A percentile compares a stretch with the other conserved stretches of the same genome.
These are phyloP conservation scores for Tragelaphus buxtoni DNA, from an alignment of 2,113 vertebrate species.

Conservation along the genomic window DNA sequence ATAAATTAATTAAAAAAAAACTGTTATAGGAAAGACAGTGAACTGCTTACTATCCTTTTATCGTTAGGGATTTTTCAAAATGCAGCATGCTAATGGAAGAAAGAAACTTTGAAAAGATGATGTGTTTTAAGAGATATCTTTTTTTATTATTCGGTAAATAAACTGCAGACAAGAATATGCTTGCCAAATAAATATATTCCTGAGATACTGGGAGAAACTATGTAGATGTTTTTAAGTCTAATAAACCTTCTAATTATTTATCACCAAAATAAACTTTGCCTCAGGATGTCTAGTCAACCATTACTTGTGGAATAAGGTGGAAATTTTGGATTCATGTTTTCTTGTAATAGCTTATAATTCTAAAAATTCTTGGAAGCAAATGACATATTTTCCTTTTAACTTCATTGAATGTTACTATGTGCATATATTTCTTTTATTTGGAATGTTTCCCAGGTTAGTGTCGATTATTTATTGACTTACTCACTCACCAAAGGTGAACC, in stretches of 20 bases:
- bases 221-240: slow-evolving; percentile 11
- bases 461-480: background rate
- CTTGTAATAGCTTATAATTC: background rate
- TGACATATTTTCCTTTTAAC: background rate
- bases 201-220: background rate
- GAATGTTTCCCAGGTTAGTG: background rate
- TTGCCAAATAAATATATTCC: background rate
- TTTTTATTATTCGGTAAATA: background rate
- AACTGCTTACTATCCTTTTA: background rate
- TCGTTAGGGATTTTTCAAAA: background rate
- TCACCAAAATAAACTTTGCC: background rate
- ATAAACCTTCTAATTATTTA: background rate
- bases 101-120: background rate
- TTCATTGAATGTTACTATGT: background rate
- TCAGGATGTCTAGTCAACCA: background rate
- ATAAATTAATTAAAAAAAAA: background rate
- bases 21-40: background rate
- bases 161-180: background rate
- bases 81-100: background rate
- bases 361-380: background rate
- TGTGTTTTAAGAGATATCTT: background rate
- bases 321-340: background rate
- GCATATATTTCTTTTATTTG: background rate
- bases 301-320: background rate
- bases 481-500: background rate